These are phyloP conservation scores for Globodera rostochiensis DNA, from an alignment of 1,140 invertebrate genomes.

Conservation along the genomic window DNA sequence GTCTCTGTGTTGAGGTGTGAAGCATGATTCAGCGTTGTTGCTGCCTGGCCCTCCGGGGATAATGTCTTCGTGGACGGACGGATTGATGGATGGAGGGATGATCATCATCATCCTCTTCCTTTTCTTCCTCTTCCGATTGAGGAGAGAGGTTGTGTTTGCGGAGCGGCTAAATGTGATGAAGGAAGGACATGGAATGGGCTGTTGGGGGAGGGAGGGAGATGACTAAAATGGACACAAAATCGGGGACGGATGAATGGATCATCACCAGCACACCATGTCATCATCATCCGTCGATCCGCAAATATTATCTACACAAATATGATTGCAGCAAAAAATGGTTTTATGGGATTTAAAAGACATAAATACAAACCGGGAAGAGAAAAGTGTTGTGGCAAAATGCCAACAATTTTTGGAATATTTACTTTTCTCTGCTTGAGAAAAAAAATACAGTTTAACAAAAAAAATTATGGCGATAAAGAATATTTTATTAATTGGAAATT, in stretches of 20 bases:
- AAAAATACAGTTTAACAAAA: too few relatives aligned
- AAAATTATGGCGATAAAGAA: too few relatives aligned
- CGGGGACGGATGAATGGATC: not conserved
- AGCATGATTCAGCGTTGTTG: not conserved
- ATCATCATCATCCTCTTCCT: too few relatives aligned
- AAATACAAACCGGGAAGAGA: not conserved
- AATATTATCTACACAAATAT: too few relatives aligned
- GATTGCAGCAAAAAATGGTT: not conserved
- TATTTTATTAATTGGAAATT: too few relatives aligned
- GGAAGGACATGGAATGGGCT: too few relatives aligned
- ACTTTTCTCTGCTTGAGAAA: too few relatives aligned
- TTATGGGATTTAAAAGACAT: not conserved
- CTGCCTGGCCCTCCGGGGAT: not conserved
- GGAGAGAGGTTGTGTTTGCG: too few relatives aligned
- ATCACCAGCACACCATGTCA: not conserved
- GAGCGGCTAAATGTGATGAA: too few relatives aligned
- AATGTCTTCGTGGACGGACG: not conserved
- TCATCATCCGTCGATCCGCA: not conserved
- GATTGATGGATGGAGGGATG: not conserved
- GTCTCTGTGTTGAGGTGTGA: not conserved
- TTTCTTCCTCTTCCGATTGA: not conserved
- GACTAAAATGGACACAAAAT: slow-evolving; percentile 6
- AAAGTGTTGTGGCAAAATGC: too few relatives aligned
- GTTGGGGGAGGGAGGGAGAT: not conserved
- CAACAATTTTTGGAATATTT: too few relatives aligned